phyloP scores from a whole-genome alignment of 2,888 invertebrate genomes.

The Dioctria linearis region DNA sequence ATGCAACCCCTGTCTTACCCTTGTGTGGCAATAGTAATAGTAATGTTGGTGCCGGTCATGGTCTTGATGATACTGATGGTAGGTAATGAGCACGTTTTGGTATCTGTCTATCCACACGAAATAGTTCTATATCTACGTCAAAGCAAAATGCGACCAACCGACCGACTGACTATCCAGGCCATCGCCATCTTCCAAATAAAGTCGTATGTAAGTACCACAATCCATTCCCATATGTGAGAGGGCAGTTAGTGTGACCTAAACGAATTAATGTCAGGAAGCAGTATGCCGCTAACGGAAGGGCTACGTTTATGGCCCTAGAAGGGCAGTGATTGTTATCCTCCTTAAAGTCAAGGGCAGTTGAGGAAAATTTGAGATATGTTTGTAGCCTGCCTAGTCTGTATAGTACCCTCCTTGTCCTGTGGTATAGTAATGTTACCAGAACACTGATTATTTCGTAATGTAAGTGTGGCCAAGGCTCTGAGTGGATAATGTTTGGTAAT shows the following conservation, averaged over 20 bases:
- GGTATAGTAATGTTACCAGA: background rate
- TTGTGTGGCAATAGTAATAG: background rate
- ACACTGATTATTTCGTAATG: slow-evolving; percentile 26
- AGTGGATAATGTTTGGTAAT: background rate
- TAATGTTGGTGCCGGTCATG: background rate
- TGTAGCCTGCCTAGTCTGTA: background rate
- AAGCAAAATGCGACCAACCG: slow-evolving; percentile 39
- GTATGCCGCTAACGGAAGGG: slow-evolving; percentile 51
- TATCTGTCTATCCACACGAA: slow-evolving; percentile 36
- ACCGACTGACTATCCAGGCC: no score
- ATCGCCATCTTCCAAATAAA: background rate
- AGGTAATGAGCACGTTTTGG: slow-evolving; percentile 37
- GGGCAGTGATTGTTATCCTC: background rate
- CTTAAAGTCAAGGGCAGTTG: slow-evolving; percentile 49
- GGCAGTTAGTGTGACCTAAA: slow-evolving; percentile 50
- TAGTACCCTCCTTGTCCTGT: background rate
- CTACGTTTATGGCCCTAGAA: slow-evolving; percentile 8
- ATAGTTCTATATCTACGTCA: slow-evolving; percentile 35
- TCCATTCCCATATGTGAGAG: slow-evolving; percentile 8
- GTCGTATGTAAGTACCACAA: slow-evolving; percentile 30
- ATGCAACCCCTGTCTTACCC: slow-evolving; percentile 3
- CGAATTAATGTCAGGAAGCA: slow-evolving; percentile 51
- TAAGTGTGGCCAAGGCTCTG: slow-evolving; percentile 17
- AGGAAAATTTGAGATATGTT: slow-evolving; percentile 15
- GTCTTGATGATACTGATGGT: background rate